Conservation (phyloP, 2,113 vertebrate genomes). For the Pelusios castaneus region DNA sequence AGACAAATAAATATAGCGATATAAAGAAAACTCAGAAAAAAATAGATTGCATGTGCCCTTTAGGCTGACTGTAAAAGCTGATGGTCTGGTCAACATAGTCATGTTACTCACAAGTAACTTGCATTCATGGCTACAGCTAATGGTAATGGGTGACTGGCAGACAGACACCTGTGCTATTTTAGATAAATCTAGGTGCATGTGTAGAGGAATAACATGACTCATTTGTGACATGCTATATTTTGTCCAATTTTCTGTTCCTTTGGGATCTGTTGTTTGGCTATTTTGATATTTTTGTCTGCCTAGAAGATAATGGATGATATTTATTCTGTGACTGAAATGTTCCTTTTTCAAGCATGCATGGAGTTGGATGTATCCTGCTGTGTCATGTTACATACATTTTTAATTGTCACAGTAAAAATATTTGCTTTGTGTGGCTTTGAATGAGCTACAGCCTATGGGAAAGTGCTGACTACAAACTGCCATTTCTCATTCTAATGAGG, state of each 20-base stretch:
- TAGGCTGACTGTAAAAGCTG: background rate
- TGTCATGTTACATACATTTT: slow-evolving; percentile 1
- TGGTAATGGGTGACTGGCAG: background rate
- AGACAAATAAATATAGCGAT: background rate
- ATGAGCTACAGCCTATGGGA: background rate
- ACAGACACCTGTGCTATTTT: background rate
- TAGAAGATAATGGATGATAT: background rate
- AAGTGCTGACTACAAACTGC: slow-evolving; percentile 50
- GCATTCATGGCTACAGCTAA: background rate
- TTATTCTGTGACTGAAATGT: background rate
- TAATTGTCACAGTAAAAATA: slow-evolving; percentile 44
- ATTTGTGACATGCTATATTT: background rate
- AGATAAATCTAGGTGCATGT: background rate
- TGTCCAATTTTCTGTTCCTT: background rate
- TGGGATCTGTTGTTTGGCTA: background rate
- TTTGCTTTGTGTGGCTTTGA: slow-evolving; percentile 36
- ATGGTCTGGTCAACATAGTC: background rate
- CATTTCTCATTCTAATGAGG: slow-evolving; percentile 60
- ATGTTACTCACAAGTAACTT: background rate
- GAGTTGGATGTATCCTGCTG: background rate
- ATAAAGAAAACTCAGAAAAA: background rate
- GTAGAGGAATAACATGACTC: background rate
- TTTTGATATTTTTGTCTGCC: background rate
- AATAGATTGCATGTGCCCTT: background rate
- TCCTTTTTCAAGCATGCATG: background rate